These are phyloP conservation scores for Chloropsis hardwickii DNA, from an alignment of 2,113 vertebrate genomes.

Conservation along the genomic window DNA sequence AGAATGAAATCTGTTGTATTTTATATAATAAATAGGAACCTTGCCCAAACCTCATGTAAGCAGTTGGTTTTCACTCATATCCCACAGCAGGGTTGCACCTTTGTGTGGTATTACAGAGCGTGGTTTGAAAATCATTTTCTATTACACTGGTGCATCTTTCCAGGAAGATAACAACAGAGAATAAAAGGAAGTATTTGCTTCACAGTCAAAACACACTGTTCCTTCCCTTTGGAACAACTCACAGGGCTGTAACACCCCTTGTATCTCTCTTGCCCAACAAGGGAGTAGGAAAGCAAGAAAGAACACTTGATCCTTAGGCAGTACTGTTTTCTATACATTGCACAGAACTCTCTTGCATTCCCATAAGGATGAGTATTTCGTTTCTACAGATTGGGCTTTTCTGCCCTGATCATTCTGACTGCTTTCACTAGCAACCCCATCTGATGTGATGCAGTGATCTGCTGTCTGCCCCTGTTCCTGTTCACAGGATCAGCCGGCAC, in stretches of 20 bases:
- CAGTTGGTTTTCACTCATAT: background rate
- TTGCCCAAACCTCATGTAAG: background rate
- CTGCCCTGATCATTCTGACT: background rate
- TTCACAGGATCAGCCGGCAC: background rate
- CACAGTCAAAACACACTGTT: background rate
- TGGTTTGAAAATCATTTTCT: background rate
- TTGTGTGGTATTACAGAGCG: background rate
- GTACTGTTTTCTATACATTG: background rate
- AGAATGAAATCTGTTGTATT: background rate
- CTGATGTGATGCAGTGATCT: background rate
- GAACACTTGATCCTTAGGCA: background rate
- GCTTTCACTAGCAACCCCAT: background rate
- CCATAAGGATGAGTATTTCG: fast-evolving
- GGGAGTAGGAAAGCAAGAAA: background rate
- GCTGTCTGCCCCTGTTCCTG: background rate
- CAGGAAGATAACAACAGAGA: background rate
- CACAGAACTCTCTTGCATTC: background rate
- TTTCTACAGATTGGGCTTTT: background rate
- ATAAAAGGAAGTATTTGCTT: background rate
- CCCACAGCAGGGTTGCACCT: background rate
- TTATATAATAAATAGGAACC: background rate
- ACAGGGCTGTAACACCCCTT: background rate
- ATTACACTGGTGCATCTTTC: background rate
- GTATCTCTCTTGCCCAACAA: background rate
- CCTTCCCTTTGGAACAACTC: background rate